A percentile compares a stretch with the other conserved stretches of the same genome.
phyloP scores from a whole-genome alignment of 1,140 invertebrate genomes.

The Maniola jurtina region DNA sequence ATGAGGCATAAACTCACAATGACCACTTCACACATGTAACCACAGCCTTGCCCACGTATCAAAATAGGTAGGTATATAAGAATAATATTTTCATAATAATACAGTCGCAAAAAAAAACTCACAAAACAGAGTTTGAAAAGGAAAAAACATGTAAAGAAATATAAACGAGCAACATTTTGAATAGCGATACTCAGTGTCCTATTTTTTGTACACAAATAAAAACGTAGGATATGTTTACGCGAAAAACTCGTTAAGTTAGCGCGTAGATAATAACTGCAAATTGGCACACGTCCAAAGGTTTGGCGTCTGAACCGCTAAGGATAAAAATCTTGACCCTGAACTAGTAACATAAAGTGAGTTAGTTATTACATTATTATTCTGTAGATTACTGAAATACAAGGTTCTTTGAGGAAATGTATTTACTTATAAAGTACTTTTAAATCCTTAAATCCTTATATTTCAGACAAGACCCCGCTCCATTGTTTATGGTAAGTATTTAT shows the following conservation, averaged over 20 bases:
- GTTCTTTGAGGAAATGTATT: not conserved
- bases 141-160: not conserved
- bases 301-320: constrained; percentile 32
- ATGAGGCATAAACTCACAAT: no score
- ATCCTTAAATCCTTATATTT: not conserved
- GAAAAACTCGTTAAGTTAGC: constrained; percentile 12
- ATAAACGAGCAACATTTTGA: not conserved
- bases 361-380: constrained; percentile 11
- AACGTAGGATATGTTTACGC: constrained; percentile 8
- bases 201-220: constrained; percentile 11
- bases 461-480: not conserved
- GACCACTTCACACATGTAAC: no score
- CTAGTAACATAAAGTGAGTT: constrained; percentile 22
- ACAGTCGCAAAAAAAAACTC: not conserved
- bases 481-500: no score
- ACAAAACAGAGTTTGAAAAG: not conserved
- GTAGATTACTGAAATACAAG: not conserved
- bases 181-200: not conserved
- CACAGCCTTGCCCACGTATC: no score
- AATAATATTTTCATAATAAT: no score
- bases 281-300: constrained; percentile 52
- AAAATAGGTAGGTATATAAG: no score
- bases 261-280: constrained; percentile 26
- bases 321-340: constrained; percentile 36
- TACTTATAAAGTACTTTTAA: not conserved